Evolutionary conservation across 92 coral and sea anemone genomes (phyloP).

Genomic region (Epizoanthus ramosus): DNA sequence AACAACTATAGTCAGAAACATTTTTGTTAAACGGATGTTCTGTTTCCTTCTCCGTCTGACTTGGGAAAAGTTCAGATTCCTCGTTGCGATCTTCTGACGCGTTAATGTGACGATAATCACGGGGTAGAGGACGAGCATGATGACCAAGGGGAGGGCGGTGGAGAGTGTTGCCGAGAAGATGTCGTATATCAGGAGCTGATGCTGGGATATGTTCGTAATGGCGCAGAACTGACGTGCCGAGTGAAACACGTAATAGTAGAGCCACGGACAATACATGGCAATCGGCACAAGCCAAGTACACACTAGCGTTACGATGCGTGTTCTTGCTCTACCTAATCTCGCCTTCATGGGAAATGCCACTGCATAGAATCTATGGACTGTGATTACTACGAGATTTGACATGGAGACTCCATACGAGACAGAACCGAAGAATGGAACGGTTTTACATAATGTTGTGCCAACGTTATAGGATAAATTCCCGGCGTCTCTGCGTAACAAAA

Average conservation of each 20-base stretch:
- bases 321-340: background rate
- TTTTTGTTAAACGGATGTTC: background rate
- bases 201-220: background rate
- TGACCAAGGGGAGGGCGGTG: background rate
- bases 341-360: background rate
- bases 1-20: background rate
- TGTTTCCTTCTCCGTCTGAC: background rate
- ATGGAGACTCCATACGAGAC: background rate
- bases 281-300: background rate
- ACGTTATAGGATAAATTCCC: background rate
- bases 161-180: background rate
- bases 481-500: background rate
- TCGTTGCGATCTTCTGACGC: background rate
- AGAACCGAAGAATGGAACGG: background rate
- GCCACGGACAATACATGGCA: background rate
- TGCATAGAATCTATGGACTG: background rate
- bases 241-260: background rate
- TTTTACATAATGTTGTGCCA: background rate
- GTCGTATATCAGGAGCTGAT: background rate
- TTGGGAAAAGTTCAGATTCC: background rate
- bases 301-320: background rate
- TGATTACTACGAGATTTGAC: background rate
- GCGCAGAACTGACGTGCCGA: background rate
- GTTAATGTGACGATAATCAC: background rate
- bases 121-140: constrained; percentile 5